These are phyloP conservation scores for Acheta domesticus DNA, from an alignment of 2,888 invertebrate species.

Conservation along the genomic window DNA sequence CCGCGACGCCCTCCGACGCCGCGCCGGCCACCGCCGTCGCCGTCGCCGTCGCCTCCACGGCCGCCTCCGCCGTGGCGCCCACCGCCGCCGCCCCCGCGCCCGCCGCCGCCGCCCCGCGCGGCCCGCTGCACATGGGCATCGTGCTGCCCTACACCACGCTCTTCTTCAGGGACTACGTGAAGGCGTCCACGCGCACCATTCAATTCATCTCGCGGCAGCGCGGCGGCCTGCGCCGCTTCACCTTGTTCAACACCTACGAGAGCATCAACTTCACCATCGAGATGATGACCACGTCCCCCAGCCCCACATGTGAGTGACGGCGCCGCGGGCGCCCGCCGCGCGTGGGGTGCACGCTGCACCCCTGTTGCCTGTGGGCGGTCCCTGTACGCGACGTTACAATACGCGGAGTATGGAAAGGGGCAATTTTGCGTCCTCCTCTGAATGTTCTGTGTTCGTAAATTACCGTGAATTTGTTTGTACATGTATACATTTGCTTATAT, in stretches of 20 bases:
- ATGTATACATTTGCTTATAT: no score
- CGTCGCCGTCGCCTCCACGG: background rate
- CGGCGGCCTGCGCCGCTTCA: background rate
- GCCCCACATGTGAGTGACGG: background rate
- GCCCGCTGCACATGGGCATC: background rate
- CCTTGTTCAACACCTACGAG: slow-evolving; percentile 1
- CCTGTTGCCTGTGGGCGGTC: no score
- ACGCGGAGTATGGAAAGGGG: no score
- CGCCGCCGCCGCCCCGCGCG: background rate
- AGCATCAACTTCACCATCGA: background rate
- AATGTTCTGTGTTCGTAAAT: no score
- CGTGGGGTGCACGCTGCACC: no score
- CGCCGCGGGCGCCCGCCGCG: background rate
- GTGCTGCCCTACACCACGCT: slow-evolving; percentile 8
- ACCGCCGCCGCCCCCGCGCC: background rate
- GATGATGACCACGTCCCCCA: background rate
- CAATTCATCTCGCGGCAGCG: background rate
- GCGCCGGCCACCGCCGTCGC: background rate
- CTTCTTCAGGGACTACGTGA: background rate
- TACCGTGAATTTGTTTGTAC: no score
- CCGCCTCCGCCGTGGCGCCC: background rate
- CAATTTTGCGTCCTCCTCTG: no score
- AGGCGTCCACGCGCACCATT: background rate
- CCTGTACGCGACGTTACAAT: no score
- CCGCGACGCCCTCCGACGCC: background rate